These are phyloP conservation scores for Geophilus truncorum DNA, from an alignment of 2,888 invertebrate genomes.

Conservation along the genomic window DNA sequence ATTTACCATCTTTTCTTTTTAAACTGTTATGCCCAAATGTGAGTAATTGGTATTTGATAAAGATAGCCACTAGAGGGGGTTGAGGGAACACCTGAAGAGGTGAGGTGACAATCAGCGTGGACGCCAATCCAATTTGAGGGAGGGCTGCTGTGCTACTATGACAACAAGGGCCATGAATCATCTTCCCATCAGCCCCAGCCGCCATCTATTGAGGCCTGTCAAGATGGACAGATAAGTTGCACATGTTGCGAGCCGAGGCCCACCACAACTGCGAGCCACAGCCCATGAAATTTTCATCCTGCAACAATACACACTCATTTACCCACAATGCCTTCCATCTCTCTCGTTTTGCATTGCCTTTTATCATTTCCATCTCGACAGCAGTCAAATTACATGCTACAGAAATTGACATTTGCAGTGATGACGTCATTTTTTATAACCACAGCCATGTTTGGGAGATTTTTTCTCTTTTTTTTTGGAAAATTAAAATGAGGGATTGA, in stretches of 20 bases:
- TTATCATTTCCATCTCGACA: no score
- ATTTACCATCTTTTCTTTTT: no score
- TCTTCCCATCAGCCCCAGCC: neutral
- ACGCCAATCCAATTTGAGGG: neutral
- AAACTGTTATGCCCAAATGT: neutral
- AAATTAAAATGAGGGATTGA: no score
- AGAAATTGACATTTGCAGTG: no score
- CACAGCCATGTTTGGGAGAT: no score
- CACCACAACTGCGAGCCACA: neutral
- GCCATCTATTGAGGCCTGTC: constrained; percentile 9
- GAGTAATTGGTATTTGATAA: neutral
- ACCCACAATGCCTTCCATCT: neutral
- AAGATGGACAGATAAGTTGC: constrained; percentile 9
- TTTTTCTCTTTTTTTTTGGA: no score
- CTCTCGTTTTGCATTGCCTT: no score
- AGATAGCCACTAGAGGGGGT: neutral
- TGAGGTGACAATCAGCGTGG: neutral
- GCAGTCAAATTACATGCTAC: no score
- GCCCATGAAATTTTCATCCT: neutral
- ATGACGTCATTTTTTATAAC: no score
- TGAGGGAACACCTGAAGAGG: neutral
- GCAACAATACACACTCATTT: neutral
- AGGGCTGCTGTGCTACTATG: neutral
- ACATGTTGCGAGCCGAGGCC: neutral
- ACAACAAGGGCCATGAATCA: neutral